A percentile compares a stretch with the other conserved stretches of the same genome.
These are phyloP conservation scores for Phaethornis superciliosus DNA, from an alignment of 2,113 vertebrate species.

Conservation along the genomic window DNA sequence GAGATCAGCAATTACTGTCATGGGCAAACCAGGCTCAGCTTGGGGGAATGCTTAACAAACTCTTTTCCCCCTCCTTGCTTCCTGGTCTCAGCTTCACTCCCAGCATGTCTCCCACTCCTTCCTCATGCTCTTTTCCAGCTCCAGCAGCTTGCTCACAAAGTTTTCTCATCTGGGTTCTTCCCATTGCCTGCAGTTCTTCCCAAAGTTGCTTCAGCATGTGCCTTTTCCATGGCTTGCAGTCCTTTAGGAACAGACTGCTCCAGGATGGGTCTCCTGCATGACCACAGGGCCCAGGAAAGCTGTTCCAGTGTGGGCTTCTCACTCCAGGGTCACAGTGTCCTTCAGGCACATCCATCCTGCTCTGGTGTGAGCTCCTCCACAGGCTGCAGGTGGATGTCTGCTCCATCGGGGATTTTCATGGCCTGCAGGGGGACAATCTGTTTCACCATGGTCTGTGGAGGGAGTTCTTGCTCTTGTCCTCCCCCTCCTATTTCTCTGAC, in stretches of 20 bases:
- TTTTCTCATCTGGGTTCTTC: not conserved
- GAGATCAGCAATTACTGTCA: not conserved
- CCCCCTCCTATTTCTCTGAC: not conserved
- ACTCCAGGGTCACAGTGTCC: rapidly evolving
- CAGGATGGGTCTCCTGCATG: rapidly evolving
- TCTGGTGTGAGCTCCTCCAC: rapidly evolving
- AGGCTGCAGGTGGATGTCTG: not conserved
- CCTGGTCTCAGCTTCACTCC: not conserved
- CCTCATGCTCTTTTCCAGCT: not conserved
- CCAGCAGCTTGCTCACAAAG: not conserved
- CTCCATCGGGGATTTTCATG: rapidly evolving
- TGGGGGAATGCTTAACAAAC: not conserved
- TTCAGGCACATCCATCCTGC: not conserved
- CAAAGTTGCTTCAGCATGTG: too few relatives aligned
- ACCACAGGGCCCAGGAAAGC: not conserved
- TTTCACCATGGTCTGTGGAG: not conserved
- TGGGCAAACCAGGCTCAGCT: not conserved
- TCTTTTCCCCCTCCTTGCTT: not conserved
- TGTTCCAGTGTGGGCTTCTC: rapidly evolving
- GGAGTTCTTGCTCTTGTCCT: not conserved
- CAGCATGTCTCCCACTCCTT: not conserved
- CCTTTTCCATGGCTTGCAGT: not conserved
- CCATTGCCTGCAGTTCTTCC: not conserved
- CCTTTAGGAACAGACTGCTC: not conserved
- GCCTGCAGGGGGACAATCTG: not conserved